Base-by-base conservation (phyloP, 2,888 invertebrate species). In the Bhutanitis thaidina region DNA sequence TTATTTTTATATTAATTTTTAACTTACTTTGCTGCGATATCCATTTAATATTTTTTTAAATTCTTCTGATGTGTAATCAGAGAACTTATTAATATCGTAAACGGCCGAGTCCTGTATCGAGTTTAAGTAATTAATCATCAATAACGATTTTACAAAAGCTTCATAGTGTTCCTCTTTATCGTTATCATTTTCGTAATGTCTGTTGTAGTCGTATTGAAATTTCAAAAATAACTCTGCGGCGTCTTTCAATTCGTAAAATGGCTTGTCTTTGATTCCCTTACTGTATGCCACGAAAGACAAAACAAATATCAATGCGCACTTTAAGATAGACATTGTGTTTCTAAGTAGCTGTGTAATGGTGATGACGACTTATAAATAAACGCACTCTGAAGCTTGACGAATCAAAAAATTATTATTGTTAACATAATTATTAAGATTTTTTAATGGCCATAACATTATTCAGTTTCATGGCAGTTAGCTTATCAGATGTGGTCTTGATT, bases 91-190 rank as follows among this genome's bases (percentile, higher is more conserved):
- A 7, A 49, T 49, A 3, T 37, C 49, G 12, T 49, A 49, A 5
- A 36, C 29, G 1, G 16, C 36, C 0, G 41, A 8, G n/a, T 36
- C 43, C 3, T 41, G 25, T 9, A 41, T 41, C 8, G 49, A 49
- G 36, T 49, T 49, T 7, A 49, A 49, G 29, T 43, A 41, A 36
- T 49, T 43, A 1, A 49, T 49, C 20, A 13, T 41, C 10, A 49
- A 20, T 10, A 49, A 16, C 20, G 36, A 43, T 10, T 27, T 15
- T 10, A 49, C 37, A 16, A 49, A 49, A 9, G 16, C 36, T 30
- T 48, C 41, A 10, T 36, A 49, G 15, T 49, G 49, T 13, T 10
- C 43, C n/a, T 49, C 43, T n/a, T 15, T 13, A 3, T 43, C 49
- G 4, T 49, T 14, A 2, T 37, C 37, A 7, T 29, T 20, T 10